Percentiles rank a stretch among this genome's conserved stretches.
phyloP scores from a whole-genome alignment of 92 coral and sea anemone species.

The Epizoanthus ramosus region DNA sequence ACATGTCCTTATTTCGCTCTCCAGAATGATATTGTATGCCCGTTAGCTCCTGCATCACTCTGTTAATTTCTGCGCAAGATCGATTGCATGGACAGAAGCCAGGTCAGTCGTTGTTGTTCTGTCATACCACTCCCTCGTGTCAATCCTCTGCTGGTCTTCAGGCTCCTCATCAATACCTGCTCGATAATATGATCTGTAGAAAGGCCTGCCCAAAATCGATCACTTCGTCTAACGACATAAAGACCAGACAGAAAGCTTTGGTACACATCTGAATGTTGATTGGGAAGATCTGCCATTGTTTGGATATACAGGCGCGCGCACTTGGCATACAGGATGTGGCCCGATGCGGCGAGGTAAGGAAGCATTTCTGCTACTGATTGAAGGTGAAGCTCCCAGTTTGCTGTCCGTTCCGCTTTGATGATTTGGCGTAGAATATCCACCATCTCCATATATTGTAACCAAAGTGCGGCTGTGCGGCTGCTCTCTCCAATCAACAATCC shows the following conservation, averaged over 20 bases:
- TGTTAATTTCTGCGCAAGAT: conserved; percentile 40
- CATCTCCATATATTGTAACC: conserved; percentile 63
- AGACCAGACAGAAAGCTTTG: background rate
- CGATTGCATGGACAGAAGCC: conserved; percentile 31
- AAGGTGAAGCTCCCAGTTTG: conserved; percentile 53
- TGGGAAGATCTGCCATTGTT: background rate
- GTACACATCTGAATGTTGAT: background rate
- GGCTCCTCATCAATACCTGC: conserved; percentile 21
- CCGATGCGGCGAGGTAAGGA: conserved; percentile 48
- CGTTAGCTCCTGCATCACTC: background rate
- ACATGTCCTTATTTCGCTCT: conserved; percentile 13
- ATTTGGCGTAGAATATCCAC: conserved; percentile 49
- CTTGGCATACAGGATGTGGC: conserved; percentile 30
- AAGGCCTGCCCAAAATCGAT: background rate
- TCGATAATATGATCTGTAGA: conserved; percentile 5
- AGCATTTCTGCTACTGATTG: conserved; percentile 46
- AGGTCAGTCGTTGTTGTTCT: conserved; percentile 7
- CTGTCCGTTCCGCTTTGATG: conserved; percentile 59
- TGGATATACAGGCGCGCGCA: conserved; percentile 24
- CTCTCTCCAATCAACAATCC: background rate
- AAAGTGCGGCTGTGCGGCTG: conserved; percentile 53
- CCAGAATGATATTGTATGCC: conserved; percentile 8
- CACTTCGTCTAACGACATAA: background rate
- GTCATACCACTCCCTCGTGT: conserved; percentile 3
- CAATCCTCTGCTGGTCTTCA: conserved; percentile 14